phyloP scores from a whole-genome alignment of 2,797 vertebrate genomes.

The Garrulus glandarius region DNA sequence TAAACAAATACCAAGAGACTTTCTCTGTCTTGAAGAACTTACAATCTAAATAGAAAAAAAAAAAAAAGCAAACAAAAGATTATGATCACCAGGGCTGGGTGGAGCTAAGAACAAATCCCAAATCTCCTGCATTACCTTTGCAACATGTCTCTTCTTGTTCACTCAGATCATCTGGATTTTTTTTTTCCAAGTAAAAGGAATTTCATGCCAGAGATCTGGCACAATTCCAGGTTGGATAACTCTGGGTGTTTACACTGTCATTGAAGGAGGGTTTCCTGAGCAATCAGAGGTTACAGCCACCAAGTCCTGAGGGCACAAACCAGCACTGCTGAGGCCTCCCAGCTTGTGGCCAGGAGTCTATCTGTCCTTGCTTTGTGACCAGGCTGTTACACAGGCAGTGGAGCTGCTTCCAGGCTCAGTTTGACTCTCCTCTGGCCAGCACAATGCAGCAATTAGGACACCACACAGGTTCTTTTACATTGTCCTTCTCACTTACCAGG shows the following conservation, averaged over 20 bases:
- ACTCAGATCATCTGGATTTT: neutral
- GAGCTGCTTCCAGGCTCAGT: neutral
- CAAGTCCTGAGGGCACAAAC: neutral
- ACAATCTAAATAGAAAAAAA: constrained; percentile 16
- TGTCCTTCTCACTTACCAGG: neutral
- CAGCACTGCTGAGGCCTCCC: neutral
- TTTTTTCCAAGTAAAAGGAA: neutral
- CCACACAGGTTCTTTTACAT: neutral
- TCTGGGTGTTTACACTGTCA: neutral
- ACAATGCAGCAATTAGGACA: neutral
- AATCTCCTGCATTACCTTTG: neutral
- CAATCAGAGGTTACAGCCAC: neutral
- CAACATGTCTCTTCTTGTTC: constrained; percentile 39
- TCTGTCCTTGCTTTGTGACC: neutral
- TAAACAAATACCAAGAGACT: constrained; percentile 34
- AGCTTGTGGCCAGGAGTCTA: neutral
- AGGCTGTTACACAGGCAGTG: accelerated
- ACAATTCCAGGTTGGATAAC: neutral
- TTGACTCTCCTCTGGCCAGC: neutral
- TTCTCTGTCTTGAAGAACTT: constrained; percentile 40
- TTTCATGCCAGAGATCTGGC: constrained; percentile 25
- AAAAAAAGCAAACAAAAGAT: constrained; percentile 48
- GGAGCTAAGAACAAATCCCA: constrained; percentile 17
- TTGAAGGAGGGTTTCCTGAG: neutral
- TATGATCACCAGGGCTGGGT: constrained; percentile 22